These are phyloP conservation scores for Acleris sparsana DNA, from an alignment of 2,888 invertebrate species.

Conservation along the genomic window DNA sequence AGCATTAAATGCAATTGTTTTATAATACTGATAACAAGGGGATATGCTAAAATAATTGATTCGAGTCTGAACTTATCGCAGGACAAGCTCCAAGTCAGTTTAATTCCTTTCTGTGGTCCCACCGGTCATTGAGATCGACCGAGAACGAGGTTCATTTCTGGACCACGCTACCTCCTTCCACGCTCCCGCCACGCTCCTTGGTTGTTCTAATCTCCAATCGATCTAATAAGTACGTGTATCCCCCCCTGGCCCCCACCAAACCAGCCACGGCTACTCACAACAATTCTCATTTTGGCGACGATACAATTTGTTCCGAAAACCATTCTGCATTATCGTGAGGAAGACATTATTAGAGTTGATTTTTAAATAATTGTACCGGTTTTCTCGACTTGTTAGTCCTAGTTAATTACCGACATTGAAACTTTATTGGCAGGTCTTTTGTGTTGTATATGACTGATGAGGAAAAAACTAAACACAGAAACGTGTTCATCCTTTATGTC, in stretches of 20 bases:
- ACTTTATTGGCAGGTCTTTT: not conserved
- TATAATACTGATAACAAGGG: conserved; percentile 60
- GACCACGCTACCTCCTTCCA: conserved; percentile 21
- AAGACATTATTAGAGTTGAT: conserved; percentile 11
- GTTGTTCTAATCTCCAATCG: not conserved
- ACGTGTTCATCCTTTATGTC: no score
- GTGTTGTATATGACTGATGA: not conserved
- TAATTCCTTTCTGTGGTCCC: conserved; percentile 51
- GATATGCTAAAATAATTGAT: conserved; percentile 79
- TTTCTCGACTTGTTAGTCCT: not conserved
- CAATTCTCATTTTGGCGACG: not conserved
- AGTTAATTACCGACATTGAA: not conserved
- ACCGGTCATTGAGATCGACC: conserved; percentile 24
- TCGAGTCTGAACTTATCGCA: conserved; percentile 34
- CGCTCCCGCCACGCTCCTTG: no score
- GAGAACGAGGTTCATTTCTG: conserved; percentile 12
- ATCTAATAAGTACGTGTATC: conserved; percentile 13
- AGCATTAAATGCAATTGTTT: conserved; percentile 69
- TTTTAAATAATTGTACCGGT: not conserved
- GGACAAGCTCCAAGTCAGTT: conserved; percentile 27
- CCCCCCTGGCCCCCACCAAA: conserved; percentile 56
- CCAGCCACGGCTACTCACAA: conserved; percentile 60
- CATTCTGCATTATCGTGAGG: conserved; percentile 1
- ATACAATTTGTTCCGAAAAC: not conserved
- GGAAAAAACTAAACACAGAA: no score